phyloP scores from a whole-genome alignment of 2,113 vertebrate genomes.

The Oenanthe oenanthe region DNA sequence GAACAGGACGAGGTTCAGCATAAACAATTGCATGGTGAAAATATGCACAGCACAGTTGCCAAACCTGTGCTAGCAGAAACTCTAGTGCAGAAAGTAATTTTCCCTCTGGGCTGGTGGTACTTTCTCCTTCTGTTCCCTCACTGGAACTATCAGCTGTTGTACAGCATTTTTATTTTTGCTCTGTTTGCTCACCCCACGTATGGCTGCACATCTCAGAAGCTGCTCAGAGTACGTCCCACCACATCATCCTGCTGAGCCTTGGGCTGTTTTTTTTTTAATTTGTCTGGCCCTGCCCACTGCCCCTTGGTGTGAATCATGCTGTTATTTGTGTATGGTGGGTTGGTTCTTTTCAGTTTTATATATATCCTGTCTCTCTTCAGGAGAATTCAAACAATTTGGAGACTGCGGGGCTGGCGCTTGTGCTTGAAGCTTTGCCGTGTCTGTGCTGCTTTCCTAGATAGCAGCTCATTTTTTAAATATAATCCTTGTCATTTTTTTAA shows the following conservation, averaged over 20 bases:
- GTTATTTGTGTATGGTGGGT: constrained; percentile 21
- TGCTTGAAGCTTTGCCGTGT: neutral
- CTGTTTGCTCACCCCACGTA: fast-evolving
- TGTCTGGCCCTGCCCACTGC: constrained; percentile 31
- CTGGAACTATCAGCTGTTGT: neutral
- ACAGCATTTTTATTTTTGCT: neutral
- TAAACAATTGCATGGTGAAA: neutral
- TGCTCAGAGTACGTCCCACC: neutral
- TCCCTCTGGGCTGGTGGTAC: neutral
- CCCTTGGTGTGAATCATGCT: constrained; percentile 38
- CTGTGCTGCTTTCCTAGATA: neutral
- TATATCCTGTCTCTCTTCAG: neutral
- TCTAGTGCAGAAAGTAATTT: neutral
- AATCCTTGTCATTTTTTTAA: neutral
- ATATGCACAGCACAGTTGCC: neutral
- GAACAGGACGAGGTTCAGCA: neutral
- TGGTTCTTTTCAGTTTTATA: neutral
- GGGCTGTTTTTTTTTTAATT: neutral
- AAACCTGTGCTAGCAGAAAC: neutral
- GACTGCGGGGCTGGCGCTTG: neutral
- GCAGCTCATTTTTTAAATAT: neutral
- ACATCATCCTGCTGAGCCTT: neutral
- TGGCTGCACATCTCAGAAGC: neutral
- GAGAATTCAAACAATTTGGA: neutral
- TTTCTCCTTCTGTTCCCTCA: neutral